Base-by-base conservation (phyloP, 2,797 vertebrate genomes). In the Melopsittacus undulatus region DNA sequence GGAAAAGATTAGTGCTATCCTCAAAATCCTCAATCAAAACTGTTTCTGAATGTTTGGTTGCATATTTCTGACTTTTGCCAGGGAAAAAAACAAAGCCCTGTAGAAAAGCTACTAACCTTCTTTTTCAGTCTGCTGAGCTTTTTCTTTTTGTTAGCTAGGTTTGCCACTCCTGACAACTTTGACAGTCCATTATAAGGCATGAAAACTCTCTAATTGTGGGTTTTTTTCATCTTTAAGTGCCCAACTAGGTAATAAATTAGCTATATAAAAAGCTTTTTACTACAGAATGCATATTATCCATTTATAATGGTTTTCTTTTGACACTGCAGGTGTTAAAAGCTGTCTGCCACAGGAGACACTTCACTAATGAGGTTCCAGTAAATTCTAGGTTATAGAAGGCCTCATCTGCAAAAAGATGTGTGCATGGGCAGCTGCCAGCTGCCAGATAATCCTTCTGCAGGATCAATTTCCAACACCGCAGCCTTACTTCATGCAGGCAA, bases 21-120 rank as follows among this genome's bases (percentile, higher is more conserved):
- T 70, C 77, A 59, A 85, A 91, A 74, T 73, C 42, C n/a, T 70
- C 66, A 84, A 45, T 67, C 64, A 93, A 73, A 95, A 83, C n/a
- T 34, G 43, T 46, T 62, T 85, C 83, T 43, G 23, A 92, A 63
- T 14, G 27, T 63, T 81, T 87, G 42, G 40, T 76, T 89, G 34
- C 4, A 1, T 77, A 23, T 87, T 93, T 63, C 32, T 64, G 62
- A 48, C 43, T 94, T 79, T 80, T 52, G 36, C 15, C 67, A 62
- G 29, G 19, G 20, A 52, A 87, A 36, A 80, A 61, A 46, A 4
- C 11, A 38, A 76, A 68, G 43, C 21, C 42, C 30, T 57, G 8
- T 81, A 66, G 69, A 59, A 91, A 92, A 85, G 51, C 43, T 51
- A n/a, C 61, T 18, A 40, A 51, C 5, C 10, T 51, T 67, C 10